A percentile compares a stretch with the other conserved stretches of the same genome.
Conservation (phyloP, 2,113 vertebrate species). For the Mustela nigripes region DNA sequence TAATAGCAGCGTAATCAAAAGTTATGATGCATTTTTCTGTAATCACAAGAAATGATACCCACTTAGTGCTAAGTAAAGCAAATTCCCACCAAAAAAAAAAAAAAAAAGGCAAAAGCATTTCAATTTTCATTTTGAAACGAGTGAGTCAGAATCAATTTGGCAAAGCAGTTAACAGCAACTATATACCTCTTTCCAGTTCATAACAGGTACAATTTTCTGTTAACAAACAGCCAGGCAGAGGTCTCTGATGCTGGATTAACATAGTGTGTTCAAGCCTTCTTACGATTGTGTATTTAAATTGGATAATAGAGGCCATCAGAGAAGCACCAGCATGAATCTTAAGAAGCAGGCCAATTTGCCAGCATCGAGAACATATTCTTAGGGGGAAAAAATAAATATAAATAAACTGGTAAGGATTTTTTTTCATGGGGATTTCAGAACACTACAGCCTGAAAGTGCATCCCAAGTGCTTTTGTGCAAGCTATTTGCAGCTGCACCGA, state of each 20-base stretch:
- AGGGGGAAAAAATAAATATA: slow-evolving; percentile 61
- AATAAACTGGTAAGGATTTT: slow-evolving; percentile 60
- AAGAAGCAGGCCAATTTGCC: slow-evolving; percentile 83
- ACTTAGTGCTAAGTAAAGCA: slow-evolving; percentile 89
- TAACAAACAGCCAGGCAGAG: slow-evolving; percentile 87
- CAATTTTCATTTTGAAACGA: slow-evolving; percentile 88
- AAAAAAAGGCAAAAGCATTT: slow-evolving; percentile 85
- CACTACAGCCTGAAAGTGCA: slow-evolving; percentile 52
- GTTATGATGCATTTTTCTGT: slow-evolving; percentile 90
- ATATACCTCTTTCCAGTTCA: slow-evolving; percentile 79
- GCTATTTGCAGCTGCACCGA: background rate
- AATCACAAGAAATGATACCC: slow-evolving; percentile 90
- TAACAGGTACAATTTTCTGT: slow-evolving; percentile 90
- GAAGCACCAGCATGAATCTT: slow-evolving; percentile 82
- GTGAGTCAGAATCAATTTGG: slow-evolving; percentile 88
- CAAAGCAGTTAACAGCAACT: slow-evolving; percentile 86
- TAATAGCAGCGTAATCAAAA: slow-evolving; percentile 89
- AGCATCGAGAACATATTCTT: slow-evolving; percentile 66
- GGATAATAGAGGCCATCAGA: slow-evolving; percentile 83
- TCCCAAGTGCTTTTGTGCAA: background rate
- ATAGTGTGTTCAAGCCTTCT: slow-evolving; percentile 80
- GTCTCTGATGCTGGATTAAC: slow-evolving; percentile 85
- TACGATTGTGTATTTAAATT: slow-evolving; percentile 87
- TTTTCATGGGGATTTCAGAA: slow-evolving; percentile 65
- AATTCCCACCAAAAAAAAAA: slow-evolving; percentile 80